Conservation (phyloP, 2,113 vertebrate genomes). For the Campylomormyrus numenius region DNA sequence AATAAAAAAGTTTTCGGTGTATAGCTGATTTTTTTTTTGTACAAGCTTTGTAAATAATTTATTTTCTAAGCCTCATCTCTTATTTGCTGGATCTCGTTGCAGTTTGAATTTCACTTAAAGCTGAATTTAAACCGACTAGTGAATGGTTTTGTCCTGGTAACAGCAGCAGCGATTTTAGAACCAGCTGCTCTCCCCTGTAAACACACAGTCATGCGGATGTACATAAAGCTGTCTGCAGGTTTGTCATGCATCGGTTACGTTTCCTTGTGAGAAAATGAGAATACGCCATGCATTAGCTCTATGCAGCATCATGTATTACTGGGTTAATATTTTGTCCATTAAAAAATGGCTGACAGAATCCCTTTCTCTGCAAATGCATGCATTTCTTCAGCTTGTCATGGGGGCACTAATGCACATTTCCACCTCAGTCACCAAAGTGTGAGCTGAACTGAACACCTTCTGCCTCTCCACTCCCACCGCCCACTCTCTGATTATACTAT, state of each 20-base stretch:
- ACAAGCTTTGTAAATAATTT: constrained; percentile 35
- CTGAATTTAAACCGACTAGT: background rate
- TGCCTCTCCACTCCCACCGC: background rate
- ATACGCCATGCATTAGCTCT: background rate
- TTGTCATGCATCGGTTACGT: background rate
- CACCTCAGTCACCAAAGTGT: background rate
- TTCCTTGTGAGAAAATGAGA: background rate
- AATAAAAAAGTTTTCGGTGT: background rate
- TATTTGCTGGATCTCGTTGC: constrained; percentile 29
- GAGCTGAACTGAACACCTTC: background rate
- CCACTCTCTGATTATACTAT: background rate
- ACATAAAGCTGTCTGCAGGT: background rate
- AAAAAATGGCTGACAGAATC: background rate
- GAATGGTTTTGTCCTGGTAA: constrained; percentile 9
- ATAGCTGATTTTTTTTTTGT: background rate
- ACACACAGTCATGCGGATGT: background rate
- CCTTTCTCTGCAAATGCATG: background rate
- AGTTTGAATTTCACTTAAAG: constrained; percentile 35
- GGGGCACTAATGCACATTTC: background rate
- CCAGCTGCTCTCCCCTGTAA: background rate
- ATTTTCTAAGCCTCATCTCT: constrained; percentile 20
- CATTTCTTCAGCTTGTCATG: background rate
- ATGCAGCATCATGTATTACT: background rate
- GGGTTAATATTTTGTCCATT: background rate
- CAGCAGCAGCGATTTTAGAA: background rate